phyloP scores from a whole-genome alignment of 1,140 invertebrate species.

The Hesperophylax magnus region DNA sequence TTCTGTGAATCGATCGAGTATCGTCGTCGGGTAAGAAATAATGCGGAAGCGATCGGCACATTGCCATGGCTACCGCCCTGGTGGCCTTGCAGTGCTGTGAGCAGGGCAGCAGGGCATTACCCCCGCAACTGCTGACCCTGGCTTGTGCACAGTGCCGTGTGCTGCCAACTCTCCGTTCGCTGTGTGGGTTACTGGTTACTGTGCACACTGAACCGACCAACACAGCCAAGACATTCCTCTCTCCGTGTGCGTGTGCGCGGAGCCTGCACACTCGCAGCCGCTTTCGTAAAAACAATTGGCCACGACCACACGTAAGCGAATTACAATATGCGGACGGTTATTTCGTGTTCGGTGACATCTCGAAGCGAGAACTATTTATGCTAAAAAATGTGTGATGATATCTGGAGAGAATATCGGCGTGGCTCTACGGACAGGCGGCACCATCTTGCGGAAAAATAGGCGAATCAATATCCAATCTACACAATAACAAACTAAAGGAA shows the following conservation, averaged over 20 bases:
- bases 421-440: not conserved
- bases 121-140: conserved; percentile 57
- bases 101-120: conserved; percentile 57
- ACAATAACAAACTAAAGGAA: no score
- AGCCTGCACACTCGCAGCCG: conserved; percentile 17
- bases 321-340: conserved; percentile 37
- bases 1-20: conserved; percentile 3
- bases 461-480: not conserved
- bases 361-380: conserved; percentile 35
- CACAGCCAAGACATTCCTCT: not conserved
- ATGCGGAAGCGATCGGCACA: conserved; percentile 53
- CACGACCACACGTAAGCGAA: conserved; percentile 32
- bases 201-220: conserved; percentile 9
- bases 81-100: conserved; percentile 57
- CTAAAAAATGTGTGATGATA: conserved; percentile 30
- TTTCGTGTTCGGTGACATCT: conserved; percentile 38
- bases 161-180: conserved; percentile 22
- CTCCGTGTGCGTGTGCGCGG: not conserved
- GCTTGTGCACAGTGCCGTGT: conserved; percentile 54
- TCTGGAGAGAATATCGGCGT: not conserved
- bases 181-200: not conserved
- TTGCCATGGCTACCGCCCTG: conserved; percentile 54
- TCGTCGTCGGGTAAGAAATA: conserved; percentile 10
- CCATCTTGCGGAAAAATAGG: not conserved
- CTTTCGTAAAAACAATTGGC: conserved; percentile 34